Evolutionary conservation across 1,140 invertebrate genomes (phyloP).

Genomic region (Trichoplusia ni): DNA sequence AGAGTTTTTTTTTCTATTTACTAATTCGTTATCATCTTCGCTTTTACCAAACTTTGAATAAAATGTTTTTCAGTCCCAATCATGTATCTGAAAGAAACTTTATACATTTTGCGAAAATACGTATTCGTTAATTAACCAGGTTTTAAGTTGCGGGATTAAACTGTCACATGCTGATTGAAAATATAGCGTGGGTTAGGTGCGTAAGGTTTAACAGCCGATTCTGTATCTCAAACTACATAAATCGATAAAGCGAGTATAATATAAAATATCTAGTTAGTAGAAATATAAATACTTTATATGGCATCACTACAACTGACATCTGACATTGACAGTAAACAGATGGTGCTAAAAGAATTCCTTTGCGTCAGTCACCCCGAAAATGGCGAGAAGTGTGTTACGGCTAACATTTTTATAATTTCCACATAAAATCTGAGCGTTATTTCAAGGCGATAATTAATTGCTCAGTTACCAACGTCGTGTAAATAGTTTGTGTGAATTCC

Average conservation of each 20-base stretch:
- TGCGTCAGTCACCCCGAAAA: conserved; percentile 52
- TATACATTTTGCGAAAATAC: no score
- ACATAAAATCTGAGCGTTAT: conserved; percentile 49
- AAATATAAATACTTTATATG: background rate
- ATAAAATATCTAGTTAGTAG: no score
- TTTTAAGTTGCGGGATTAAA: no score
- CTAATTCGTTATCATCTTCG: background rate
- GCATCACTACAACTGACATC: conserved; percentile 2
- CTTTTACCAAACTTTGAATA: background rate
- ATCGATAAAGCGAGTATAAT: no score
- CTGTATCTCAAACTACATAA: no score
- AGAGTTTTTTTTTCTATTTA: background rate
- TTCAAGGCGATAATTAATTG: conserved; percentile 18
- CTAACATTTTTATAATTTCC: conserved; percentile 46
- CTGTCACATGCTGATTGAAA: no score
- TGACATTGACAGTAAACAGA: conserved; percentile 19
- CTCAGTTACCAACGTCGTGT: conserved; percentile 37
- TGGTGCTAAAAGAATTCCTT: conserved; percentile 11
- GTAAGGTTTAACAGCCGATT: no score
- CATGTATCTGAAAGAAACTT: no score
- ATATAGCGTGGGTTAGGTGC: no score
- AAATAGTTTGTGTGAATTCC: conserved; percentile 6
- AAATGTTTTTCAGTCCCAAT: background rate
- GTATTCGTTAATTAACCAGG: no score
- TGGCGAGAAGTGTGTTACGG: conserved; percentile 63